Evolutionary conservation across 2,113 vertebrate species (phyloP).

Genomic region (Podarcis muralis): DNA sequence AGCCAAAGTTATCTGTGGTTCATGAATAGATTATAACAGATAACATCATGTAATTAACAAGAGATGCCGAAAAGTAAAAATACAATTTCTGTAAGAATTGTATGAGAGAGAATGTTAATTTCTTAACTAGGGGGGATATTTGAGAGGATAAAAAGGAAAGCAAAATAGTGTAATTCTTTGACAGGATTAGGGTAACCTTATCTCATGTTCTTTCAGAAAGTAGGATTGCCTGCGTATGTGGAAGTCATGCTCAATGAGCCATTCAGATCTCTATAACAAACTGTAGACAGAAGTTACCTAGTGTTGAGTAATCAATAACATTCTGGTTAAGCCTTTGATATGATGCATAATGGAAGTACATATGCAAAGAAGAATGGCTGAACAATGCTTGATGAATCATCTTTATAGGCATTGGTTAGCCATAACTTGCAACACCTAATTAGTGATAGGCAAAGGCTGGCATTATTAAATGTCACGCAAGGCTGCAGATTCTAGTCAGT

Average conservation of each 20-base stretch:
- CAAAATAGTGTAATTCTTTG: constrained; percentile 84
- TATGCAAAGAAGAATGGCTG: neutral
- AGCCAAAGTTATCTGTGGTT: constrained; percentile 83
- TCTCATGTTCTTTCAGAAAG: constrained; percentile 82
- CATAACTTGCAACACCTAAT: neutral
- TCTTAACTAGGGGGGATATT: constrained; percentile 89
- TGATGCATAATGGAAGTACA: constrained; percentile 19
- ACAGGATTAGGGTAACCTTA: constrained; percentile 90
- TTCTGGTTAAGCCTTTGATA: constrained; percentile 30
- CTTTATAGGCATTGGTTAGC: neutral
- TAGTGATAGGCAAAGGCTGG: neutral
- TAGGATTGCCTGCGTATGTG: constrained; percentile 64
- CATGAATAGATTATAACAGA: constrained; percentile 93
- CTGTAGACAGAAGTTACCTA: constrained; percentile 52
- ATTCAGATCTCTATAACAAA: constrained; percentile 61
- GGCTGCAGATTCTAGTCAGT: neutral
- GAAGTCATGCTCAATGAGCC: constrained; percentile 72
- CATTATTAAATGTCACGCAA: neutral
- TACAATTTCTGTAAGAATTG: constrained; percentile 89
- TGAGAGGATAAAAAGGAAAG: constrained; percentile 86
- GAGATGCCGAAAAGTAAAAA: constrained; percentile 85
- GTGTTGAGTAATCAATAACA: constrained; percentile 39
- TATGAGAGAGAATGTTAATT: constrained; percentile 88
- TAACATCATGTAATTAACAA: constrained; percentile 97
- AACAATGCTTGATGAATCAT: neutral